Evolutionary conservation across 2,113 vertebrate genomes (phyloP), one percentile per base, ranked within the genome.

Genomic region (Alces alces): DNA sequence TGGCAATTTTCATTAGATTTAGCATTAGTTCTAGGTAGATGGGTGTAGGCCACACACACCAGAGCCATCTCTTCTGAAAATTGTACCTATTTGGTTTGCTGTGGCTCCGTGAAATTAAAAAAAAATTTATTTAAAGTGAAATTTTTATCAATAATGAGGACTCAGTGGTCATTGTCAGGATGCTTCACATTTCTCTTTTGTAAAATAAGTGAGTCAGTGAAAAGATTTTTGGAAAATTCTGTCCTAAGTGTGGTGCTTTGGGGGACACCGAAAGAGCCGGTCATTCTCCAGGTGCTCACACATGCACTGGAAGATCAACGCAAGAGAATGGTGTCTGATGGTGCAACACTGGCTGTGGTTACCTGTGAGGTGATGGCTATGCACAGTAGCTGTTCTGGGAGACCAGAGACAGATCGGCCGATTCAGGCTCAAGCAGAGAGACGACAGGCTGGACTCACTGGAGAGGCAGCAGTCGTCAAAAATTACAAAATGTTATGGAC

Each of bases 401-500:
- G 28, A 28, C 28, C 23, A 4, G 61, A 23, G 47, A 39, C 7
- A 9, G 4, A 5, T 3, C 33, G 21, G 16, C 21, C 47, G 30
- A n/a, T 14, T 8, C 50, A 61, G 19, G 16, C 25, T 27, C 73
- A 14, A 23, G 27, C 7, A 76, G 47, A 70, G 79, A 16, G 14
- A 36, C 0, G 14, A 0, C 15, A 66, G 55, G 9, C 1, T 3
- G 23, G 60, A 28, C 3, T 10, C 28, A 50, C 3, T 36, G 25
- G n/a, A 39, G 33, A 9, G 17, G 5, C 3, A 60, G 19, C 4
- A 47, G 6, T 57, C 45, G 27, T 95, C 43, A 73, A 86, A 85
- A 82, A 43, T 39, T 23, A 23, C 1, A 11, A 70, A 43, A 76
- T 76, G 12, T 70, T 27, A 91, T 43, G 70, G 39, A 76, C 70